These are phyloP conservation scores for Donacobius atricapilla DNA, from an alignment of 2,113 vertebrate genomes.

Conservation along the genomic window DNA sequence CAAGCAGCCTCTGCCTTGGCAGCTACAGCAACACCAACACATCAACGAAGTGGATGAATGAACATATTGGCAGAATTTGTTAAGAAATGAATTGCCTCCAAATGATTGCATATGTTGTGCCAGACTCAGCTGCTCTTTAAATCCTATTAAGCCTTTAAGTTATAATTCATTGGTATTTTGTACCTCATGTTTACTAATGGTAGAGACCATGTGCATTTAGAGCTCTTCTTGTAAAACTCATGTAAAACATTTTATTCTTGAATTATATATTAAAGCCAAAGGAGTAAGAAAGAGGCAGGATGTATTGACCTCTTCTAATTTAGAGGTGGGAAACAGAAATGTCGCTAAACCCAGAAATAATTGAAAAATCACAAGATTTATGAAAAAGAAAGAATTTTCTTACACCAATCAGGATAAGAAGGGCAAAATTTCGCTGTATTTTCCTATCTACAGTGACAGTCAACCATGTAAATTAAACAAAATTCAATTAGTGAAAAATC, in stretches of 20 bases:
- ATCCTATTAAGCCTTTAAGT: not conserved
- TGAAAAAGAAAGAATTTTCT: not conserved
- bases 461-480: slow-evolving; percentile 37
- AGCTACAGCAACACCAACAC: not conserved
- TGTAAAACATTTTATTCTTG: not conserved
- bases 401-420: slow-evolving; percentile 35
- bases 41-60: not conserved
- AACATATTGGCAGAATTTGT: not conserved
- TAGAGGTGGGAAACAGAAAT: slow-evolving; percentile 34
- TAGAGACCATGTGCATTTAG: not conserved
- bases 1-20: not conserved
- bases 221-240: not conserved
- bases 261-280: slow-evolving; percentile 35
- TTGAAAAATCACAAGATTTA: slow-evolving; percentile 46
- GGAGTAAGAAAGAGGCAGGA: not conserved
- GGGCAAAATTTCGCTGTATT: slow-evolving; percentile 37
- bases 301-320: slow-evolving; percentile 33
- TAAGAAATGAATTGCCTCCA: not conserved
- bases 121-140: not conserved
- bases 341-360: slow-evolving; percentile 44
- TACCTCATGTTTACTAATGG: rapidly evolving
- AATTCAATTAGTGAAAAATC: not conserved
- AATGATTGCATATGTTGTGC: not conserved
- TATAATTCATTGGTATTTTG: not conserved
- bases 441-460: slow-evolving; percentile 12